Conservation (phyloP, 2,113 vertebrate genomes). For the Calyptomena viridis region DNA sequence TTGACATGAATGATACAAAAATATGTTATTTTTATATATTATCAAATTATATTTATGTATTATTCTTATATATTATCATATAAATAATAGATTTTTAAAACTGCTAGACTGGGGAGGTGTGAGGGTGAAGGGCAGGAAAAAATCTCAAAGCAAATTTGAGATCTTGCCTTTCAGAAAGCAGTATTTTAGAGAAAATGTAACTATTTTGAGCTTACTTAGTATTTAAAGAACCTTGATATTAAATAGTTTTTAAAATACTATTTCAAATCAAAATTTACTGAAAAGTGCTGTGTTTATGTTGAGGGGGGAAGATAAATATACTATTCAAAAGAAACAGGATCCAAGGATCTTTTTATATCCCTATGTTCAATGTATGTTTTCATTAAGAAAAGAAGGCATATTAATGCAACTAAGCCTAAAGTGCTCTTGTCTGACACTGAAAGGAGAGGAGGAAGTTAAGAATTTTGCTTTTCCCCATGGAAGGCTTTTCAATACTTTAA, state of each 20-base stretch:
- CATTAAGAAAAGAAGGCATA: not conserved
- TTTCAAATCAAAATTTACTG: not conserved
- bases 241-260: not conserved
- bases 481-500: not conserved
- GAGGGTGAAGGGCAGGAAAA: not conserved
- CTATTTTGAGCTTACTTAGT: not conserved
- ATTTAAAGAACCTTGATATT: not conserved
- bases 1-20: not conserved
- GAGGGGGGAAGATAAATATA: not conserved
- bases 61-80: not conserved
- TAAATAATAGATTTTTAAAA: not conserved
- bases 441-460: not conserved
- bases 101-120: accelerated
- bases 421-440: not conserved
- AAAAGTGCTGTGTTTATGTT: not conserved
- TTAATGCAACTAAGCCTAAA: not conserved
- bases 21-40: not conserved
- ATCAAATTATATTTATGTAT: not conserved
- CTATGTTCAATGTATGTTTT: not conserved
- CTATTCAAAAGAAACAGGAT: not conserved
- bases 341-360: not conserved
- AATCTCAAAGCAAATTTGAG: not conserved
- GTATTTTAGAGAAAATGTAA: not conserved
- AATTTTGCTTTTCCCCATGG: not conserved
- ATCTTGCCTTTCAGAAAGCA: not conserved